Conservation (phyloP, 2,888 invertebrate genomes). For the Himalopsyche kuldschensis region DNA sequence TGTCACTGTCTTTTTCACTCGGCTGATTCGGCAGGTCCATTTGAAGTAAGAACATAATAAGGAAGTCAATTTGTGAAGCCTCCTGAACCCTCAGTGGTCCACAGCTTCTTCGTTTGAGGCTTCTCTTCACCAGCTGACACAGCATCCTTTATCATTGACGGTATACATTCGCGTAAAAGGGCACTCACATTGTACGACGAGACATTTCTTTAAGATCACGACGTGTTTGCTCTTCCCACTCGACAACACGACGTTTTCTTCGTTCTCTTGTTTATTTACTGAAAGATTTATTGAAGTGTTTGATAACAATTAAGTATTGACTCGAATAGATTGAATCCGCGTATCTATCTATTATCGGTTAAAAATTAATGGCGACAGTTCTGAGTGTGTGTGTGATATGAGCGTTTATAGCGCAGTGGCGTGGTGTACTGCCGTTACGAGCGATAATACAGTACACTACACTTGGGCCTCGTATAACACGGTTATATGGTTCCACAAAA, state of each 20-base stretch:
- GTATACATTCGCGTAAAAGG: neutral
- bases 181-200: neutral
- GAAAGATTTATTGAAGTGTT: neutral
- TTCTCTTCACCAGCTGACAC: constrained; percentile 2
- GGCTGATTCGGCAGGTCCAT: constrained; percentile 32
- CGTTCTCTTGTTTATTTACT: neutral
- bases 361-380: too few species aligned
- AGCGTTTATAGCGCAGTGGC: too few species aligned
- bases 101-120: neutral
- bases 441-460: too few species aligned
- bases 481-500: too few species aligned
- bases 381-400: too few species aligned
- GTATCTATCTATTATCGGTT: too few species aligned
- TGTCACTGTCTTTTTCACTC: constrained; percentile 2
- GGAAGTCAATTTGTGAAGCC: constrained; percentile 3
- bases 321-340: neutral
- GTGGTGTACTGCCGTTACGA: too few species aligned
- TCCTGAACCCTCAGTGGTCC: neutral
- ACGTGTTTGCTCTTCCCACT: neutral
- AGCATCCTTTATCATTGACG: constrained; percentile 10
- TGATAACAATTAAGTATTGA: neutral
- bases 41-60: constrained; percentile 34
- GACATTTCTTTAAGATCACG: neutral
- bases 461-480: too few species aligned
- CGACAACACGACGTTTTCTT: neutral